A percentile compares a stretch with the other conserved stretches of the same genome.
phyloP scores from a whole-genome alignment of 2,888 invertebrate genomes.

The Eudemis profundana region DNA sequence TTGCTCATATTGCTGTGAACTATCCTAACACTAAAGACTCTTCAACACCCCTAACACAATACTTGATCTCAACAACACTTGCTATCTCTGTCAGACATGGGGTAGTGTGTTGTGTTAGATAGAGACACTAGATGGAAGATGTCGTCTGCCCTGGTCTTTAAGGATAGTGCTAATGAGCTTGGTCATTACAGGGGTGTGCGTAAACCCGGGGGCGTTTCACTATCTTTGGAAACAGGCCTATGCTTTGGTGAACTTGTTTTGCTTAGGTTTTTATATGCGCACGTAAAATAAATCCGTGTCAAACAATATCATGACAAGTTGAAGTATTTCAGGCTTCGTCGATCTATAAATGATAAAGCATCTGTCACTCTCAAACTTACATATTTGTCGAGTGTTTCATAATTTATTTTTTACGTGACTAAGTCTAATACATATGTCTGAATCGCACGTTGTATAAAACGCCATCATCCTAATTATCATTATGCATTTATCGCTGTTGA shows the following conservation, averaged over 20 bases:
- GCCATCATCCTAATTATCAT: too few relatives aligned
- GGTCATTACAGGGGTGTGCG: conserved; percentile 62
- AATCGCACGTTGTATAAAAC: too few relatives aligned
- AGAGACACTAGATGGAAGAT: conserved; percentile 19
- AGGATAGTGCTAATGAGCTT: conserved; percentile 64
- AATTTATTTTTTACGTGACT: too few relatives aligned
- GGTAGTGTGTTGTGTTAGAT: not conserved
- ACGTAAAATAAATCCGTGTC: too few relatives aligned
- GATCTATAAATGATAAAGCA: too few relatives aligned
- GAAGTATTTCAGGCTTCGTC: too few relatives aligned
- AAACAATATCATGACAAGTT: too few relatives aligned
- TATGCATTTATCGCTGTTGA: too few relatives aligned
- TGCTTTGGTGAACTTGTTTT: conserved; percentile 22
- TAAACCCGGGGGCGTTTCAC: conserved; percentile 51
- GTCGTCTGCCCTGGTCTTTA: conserved; percentile 43
- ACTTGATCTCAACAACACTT: conserved; percentile 8
- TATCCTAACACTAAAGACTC: conserved; percentile 39
- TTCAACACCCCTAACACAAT: conserved; percentile 33
- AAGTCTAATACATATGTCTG: too few relatives aligned
- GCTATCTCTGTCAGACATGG: conserved; percentile 10
- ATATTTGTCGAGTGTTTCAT: too few relatives aligned
- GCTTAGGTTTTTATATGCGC: conserved; percentile 13
- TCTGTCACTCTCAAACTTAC: too few relatives aligned
- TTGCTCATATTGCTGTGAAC: conserved; percentile 39
- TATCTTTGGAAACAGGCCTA: conserved; percentile 38